Percentiles rank a stretch among this genome's conserved stretches.
phyloP scores from a whole-genome alignment of 2,113 vertebrate genomes.

The Azemiops feae region DNA sequence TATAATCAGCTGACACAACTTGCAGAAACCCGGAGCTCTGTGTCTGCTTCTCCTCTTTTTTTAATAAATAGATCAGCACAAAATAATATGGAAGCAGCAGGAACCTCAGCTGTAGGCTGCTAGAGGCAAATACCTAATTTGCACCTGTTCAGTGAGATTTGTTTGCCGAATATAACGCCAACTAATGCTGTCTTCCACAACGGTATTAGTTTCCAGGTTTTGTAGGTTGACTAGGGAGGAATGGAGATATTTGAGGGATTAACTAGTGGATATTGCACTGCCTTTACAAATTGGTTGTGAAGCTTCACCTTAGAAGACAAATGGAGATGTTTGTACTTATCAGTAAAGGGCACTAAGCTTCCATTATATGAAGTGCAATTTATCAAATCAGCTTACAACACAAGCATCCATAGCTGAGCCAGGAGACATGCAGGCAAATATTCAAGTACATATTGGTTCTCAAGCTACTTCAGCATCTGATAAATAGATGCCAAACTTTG shows the following conservation, averaged over 20 bases:
- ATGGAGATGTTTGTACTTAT: not conserved
- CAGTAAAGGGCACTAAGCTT: not conserved
- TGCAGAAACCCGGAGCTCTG: not conserved
- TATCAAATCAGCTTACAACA: not conserved
- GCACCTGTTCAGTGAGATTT: not conserved
- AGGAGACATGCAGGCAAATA: not conserved
- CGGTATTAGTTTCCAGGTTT: not conserved
- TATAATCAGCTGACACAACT: slow-evolving; percentile 13
- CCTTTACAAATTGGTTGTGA: not conserved
- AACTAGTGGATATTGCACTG: not conserved
- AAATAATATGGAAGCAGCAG: slow-evolving; percentile 21
- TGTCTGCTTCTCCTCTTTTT: slow-evolving; percentile 1
- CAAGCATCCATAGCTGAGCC: not conserved
- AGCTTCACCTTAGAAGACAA: not conserved
- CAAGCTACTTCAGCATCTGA: not conserved
- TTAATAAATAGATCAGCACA: slow-evolving; percentile 29
- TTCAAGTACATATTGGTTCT: not conserved
- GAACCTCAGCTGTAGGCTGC: slow-evolving; percentile 13
- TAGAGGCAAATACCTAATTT: slow-evolving; percentile 38
- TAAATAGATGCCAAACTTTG: not conserved
- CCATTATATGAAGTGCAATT: no score
- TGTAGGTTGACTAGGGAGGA: not conserved
- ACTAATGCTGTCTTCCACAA: not conserved
- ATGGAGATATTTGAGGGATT: not conserved
- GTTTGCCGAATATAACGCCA: slow-evolving; percentile 18